phyloP scores from a whole-genome alignment of 2,888 invertebrate genomes.

The Phortica magna region DNA sequence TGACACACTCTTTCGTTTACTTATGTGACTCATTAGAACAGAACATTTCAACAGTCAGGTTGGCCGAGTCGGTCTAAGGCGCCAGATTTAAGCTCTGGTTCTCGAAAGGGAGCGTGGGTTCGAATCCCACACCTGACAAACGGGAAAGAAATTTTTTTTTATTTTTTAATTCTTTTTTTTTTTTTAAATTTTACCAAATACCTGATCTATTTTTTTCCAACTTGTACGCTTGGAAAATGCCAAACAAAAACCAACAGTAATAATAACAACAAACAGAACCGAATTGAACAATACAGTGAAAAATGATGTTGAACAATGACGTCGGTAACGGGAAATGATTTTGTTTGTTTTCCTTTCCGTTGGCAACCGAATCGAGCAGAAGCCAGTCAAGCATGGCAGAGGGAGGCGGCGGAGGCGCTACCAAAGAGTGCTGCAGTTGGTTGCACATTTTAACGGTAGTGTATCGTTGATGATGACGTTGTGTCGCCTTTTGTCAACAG shows the following conservation, averaged over 20 bases:
- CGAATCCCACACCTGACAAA: constrained; percentile 88
- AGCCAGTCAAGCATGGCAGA: background rate
- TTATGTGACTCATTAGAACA: constrained; percentile 52
- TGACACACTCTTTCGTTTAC: constrained; percentile 14
- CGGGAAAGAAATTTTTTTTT: constrained; percentile 35
- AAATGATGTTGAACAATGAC: constrained; percentile 13
- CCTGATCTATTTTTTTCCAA: background rate
- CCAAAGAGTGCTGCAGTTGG: constrained; percentile 22
- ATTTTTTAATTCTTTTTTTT: constrained; percentile 33
- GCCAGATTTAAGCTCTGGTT: constrained; percentile 91
- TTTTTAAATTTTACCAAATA: constrained; percentile 12
- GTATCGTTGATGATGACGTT: background rate
- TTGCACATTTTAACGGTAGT: constrained; percentile 25
- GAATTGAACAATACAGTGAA: background rate
- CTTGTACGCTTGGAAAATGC: background rate
- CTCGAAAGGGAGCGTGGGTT: constrained; percentile 90
- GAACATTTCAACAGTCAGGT: constrained; percentile 80
- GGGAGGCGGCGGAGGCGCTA: background rate
- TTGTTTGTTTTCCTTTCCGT: constrained; percentile 25
- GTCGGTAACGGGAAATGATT: constrained; percentile 2
- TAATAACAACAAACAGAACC: background rate
- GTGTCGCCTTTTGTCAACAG: background rate
- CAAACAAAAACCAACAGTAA: background rate
- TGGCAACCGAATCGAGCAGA: constrained; percentile 11
- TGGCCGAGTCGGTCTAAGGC: constrained; percentile 90